Evolutionary conservation across 1,140 invertebrate species (phyloP).

Genomic region (Psix sp.): DNA sequence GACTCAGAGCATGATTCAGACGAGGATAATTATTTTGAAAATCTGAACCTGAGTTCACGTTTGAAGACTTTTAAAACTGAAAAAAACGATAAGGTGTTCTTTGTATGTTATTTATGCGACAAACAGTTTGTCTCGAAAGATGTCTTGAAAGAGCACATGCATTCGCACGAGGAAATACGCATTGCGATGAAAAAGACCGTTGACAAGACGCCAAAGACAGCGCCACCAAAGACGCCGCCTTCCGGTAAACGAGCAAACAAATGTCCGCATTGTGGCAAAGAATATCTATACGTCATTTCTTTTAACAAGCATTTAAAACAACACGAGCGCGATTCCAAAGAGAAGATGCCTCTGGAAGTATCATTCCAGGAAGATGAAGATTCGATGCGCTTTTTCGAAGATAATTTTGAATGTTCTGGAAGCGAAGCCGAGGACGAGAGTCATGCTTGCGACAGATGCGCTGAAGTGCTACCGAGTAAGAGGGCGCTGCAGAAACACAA

Average conservation of each 20-base stretch:
- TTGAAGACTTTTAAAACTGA: constrained; percentile 65
- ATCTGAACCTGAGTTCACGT: constrained; percentile 72
- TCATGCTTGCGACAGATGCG: constrained; percentile 61
- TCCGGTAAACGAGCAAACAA: constrained; percentile 73
- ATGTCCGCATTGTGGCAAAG: constrained; percentile 74
- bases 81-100: constrained; percentile 68
- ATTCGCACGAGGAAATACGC: constrained; percentile 74
- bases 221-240: constrained; percentile 57
- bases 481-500: constrained; percentile 58
- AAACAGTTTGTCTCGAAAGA: constrained; percentile 73
- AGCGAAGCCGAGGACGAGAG: constrained; percentile 42
- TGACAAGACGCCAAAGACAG: constrained; percentile 62
- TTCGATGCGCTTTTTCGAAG: constrained; percentile 57
- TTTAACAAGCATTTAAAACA: constrained; percentile 74
- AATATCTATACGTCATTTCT: constrained; percentile 75
- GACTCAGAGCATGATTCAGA: constrained; percentile 61
- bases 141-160: constrained; percentile 74
- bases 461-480: constrained; percentile 61
- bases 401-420: constrained; percentile 41
- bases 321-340: constrained; percentile 63
- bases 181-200: constrained; percentile 63
- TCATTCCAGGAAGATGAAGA: constrained; percentile 66
- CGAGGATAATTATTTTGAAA: constrained; percentile 74
- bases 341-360: constrained; percentile 63
- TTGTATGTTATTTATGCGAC: constrained; percentile 74